These are phyloP conservation scores for Corythornis cristatus DNA, from an alignment of 2,113 vertebrate genomes.

Conservation along the genomic window DNA sequence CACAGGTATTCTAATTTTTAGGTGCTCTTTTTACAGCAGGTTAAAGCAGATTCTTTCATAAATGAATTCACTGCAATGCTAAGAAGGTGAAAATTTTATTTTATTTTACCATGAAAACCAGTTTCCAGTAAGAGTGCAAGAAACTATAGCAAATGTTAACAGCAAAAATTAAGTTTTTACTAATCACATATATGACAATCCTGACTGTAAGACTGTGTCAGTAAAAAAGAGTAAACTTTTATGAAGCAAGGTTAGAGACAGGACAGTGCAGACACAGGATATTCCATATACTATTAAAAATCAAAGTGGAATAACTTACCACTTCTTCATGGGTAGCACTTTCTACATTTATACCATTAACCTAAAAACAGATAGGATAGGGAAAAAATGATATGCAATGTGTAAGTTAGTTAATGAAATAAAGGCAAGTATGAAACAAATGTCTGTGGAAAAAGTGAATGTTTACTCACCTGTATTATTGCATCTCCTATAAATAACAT, in stretches of 20 bases:
- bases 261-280: background rate
- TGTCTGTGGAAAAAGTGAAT: background rate
- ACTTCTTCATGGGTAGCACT: slow-evolving; percentile 91
- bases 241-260: background rate
- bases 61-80: background rate
- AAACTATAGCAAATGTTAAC: background rate
- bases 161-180: background rate
- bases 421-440: background rate
- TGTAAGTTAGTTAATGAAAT: background rate
- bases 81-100: background rate
- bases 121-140: background rate
- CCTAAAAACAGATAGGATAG: slow-evolving; percentile 73
- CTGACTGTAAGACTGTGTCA: background rate
- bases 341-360: slow-evolving; percentile 94
- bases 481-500: slow-evolving; percentile 94
- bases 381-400: slow-evolving; percentile 17
- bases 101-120: background rate
- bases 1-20: background rate
- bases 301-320: slow-evolving; percentile 80
- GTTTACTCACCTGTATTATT: slow-evolving; percentile 88
- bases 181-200: background rate
- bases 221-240: background rate
- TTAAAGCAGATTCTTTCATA: background rate
- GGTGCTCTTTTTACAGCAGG: background rate
- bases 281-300: background rate